Base-by-base conservation (phyloP, 2,113 vertebrate genomes). In the Nipponia nippon region DNA sequence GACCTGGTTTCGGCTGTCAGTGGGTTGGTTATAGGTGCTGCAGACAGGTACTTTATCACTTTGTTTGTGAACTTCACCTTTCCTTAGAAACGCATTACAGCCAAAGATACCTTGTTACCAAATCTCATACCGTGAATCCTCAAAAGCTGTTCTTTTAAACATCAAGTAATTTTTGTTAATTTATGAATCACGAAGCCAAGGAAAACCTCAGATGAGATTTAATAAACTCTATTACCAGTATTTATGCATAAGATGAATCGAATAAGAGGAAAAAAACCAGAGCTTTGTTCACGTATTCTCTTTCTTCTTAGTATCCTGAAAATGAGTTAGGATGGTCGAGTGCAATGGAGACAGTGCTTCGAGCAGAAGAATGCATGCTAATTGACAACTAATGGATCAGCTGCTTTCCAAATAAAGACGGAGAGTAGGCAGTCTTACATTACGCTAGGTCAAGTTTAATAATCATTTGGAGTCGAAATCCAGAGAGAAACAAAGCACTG, bases 101-200 rank as follows among this genome's bases (percentile, higher is more conserved):
- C 47, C 67, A 13, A 5, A 67, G 52, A 9, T 1, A 2, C 0
- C 18, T 20, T 25, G 12, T 20, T 32, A 26, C 1, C 29, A 6
- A 4, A 11, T 18, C 19, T 49, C 50, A 5, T 15, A 4, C 4
- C 0, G 0, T 1, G 1, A n/a, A 9, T 63, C 56, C 79, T 80
- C 79, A 34, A 53, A 88, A 86, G 50, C n/a, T 75, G 5, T 56
- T 62, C 66, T 44, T 32, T 12, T 26, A 11, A 69, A 32, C 21
- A n/a, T 11, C 15, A 2, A 36, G 12, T 9, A 5, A 16, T 55
- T 92, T 77, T 25, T 66, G 36, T 32, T 56, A 25, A 38, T 71
- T 83, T 25, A 49, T 25, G 59, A 34, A 44, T 8, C 2, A 3
- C 27, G 47, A 47, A 56, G 61, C 5, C 44, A 36, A 46, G 29